These are phyloP conservation scores for Diadegma fenestrale DNA, from an alignment of 2,888 invertebrate species.

Conservation along the genomic window DNA sequence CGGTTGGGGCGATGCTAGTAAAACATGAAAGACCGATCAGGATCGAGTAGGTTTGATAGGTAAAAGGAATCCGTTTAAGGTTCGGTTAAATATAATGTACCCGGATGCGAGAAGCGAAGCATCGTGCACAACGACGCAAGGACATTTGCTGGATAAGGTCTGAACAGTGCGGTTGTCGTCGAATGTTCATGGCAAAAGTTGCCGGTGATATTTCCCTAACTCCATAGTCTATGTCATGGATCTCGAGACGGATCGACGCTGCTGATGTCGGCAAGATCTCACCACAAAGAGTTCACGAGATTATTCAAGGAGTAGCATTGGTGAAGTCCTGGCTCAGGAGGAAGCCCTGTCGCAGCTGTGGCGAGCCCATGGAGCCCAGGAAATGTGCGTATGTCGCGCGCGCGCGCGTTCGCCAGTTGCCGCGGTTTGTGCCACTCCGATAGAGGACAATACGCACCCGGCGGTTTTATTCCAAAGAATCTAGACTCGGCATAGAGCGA, in stretches of 20 bases:
- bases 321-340: constrained; percentile 34
- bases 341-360: constrained; percentile 17
- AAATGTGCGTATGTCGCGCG: constrained; percentile 63
- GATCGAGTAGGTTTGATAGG: constrained; percentile 18
- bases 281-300: constrained; percentile 67
- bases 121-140: constrained; percentile 40
- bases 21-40: constrained; percentile 14
- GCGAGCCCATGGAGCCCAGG: constrained; percentile 19
- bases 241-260: constrained; percentile 70
- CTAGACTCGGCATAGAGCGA: constrained; percentile 46
- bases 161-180: constrained; percentile 39
- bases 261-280: constrained; percentile 71
- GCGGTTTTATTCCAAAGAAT: constrained; percentile 23
- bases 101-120: constrained; percentile 47
- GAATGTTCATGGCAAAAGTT: constrained; percentile 17
- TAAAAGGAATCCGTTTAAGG: constrained; percentile 33
- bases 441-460: constrained; percentile 32
- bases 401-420: constrained; percentile 8
- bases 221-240: constrained; percentile 64
- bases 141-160: constrained; percentile 57
- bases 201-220: constrained; percentile 47
- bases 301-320: constrained; percentile 70
- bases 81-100: constrained; percentile 25
- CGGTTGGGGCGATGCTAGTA: background rate
- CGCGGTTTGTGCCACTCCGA: background rate